phyloP scores from a whole-genome alignment of 2,888 invertebrate genomes.

The Amaurobius ferox region DNA sequence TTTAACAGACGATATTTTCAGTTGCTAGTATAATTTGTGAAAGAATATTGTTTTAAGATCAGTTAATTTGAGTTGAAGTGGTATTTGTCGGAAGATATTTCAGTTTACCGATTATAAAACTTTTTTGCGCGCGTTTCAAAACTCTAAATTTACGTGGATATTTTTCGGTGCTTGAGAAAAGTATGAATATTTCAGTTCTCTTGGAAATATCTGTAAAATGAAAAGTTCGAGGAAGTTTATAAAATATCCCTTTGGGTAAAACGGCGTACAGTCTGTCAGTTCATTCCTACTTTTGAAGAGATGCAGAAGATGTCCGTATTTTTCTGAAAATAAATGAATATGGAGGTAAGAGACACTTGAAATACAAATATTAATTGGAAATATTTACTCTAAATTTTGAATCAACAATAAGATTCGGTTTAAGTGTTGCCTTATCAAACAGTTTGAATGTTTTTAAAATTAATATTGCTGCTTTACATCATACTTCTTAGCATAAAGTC shows the following conservation, averaged over 20 bases:
- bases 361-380: no score
- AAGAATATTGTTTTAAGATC: neutral
- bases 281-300: no score
- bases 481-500: constrained; percentile 6
- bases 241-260: constrained; percentile 4
- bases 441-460: neutral
- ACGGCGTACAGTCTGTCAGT: no score
- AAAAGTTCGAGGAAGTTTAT: neutral
- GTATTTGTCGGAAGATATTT: neutral
- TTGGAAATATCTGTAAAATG: neutral
- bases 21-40: neutral
- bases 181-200: neutral
- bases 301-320: no score
- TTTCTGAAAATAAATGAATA: no score
- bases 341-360: neutral
- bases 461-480: neutral
- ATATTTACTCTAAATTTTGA: no score
- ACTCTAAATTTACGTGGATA: neutral
- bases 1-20: neutral
- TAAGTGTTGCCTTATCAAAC: no score
- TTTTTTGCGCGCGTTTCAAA: neutral
- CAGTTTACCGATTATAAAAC: neutral
- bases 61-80: neutral
- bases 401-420: no score
- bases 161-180: neutral